These are phyloP conservation scores for Lepidonotus clava DNA, from an alignment of 2,888 invertebrate species.

Conservation along the genomic window DNA sequence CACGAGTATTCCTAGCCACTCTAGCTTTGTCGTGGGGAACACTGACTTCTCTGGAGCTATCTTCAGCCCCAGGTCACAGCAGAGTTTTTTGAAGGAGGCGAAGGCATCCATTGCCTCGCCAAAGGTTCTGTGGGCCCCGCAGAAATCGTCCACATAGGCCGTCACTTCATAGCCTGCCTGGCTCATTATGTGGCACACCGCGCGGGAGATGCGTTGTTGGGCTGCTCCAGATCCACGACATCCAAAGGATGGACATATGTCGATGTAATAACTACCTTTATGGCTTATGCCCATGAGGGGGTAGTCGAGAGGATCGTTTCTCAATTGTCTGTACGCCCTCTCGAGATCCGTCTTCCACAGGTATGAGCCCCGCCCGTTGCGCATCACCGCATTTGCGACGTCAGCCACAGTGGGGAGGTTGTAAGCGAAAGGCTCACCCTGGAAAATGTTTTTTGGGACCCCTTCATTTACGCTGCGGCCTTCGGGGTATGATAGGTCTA, in stretches of 20 bases:
- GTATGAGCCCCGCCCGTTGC: background rate
- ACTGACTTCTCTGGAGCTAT: background rate
- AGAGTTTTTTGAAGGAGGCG: background rate
- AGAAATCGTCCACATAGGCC: background rate
- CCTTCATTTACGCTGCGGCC: background rate
- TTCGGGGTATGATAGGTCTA: background rate
- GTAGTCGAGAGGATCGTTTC: background rate
- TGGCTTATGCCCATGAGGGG: background rate
- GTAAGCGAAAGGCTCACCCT: background rate
- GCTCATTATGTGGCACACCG: background rate
- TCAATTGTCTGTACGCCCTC: background rate
- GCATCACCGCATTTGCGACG: background rate
- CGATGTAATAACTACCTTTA: background rate
- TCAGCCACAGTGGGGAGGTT: background rate
- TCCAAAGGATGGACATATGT: background rate
- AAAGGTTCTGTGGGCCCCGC: background rate
- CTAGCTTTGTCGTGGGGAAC: background rate
- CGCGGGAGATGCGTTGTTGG: background rate
- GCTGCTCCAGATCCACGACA: background rate
- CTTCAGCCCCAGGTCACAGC: background rate
- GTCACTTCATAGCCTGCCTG: background rate
- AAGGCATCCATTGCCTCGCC: background rate
- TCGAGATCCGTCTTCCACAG: background rate
- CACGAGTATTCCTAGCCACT: background rate
- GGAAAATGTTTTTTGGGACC: background rate